Base-by-base conservation (phyloP, 2,888 invertebrate species). In the Spilarctia lutea region DNA sequence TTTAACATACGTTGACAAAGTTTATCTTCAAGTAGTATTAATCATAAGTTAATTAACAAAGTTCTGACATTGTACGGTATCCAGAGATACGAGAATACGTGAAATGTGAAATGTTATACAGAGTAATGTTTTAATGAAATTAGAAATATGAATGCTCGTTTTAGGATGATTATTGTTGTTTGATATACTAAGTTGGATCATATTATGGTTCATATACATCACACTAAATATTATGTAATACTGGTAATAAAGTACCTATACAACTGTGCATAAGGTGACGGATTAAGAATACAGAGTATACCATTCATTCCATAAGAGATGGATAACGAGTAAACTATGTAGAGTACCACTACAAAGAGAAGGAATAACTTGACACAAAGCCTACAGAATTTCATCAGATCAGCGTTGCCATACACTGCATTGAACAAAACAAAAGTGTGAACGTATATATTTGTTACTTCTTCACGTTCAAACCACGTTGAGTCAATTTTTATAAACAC, bases 81-180 rank as follows among this genome's bases (percentile, higher is more conserved):
- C n/a, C 63, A 48, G 73, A 76, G 68, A 71, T 35, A 35, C 35
- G 63, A 45, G 66, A 60, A 66, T 30, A 65, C 18, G 68, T 71
- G 72, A 33, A 69, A 52, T 63, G 16, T 30, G 63, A n/a, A 39
- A 56, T 56, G 52, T 20, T 68, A 35, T 68, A 71, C 66, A 11
- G 65, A 72, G 81, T 78, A 56, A 72, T 71, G 75, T 82, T 81
- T 82, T 75, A 83, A 81, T 81, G 65, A 75, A 78, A 83, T 78
- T 76, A 76, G 65, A 74, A 78, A 73, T 69, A 75, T 70, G 27
- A 65, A 72, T 67, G 63, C 52, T 71, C 63, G 35, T 75, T 66
- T 76, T 72, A 20, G 4, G 52, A 45, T 63, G 30, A 63, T 30
- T 18, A 60, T 63, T 63, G 30, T 63, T 3, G 30, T 63, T 63